Evolutionary conservation across 1,140 invertebrate genomes (phyloP), one percentile per base, ranked within the genome.

Genomic region (Camponotus floridanus): DNA sequence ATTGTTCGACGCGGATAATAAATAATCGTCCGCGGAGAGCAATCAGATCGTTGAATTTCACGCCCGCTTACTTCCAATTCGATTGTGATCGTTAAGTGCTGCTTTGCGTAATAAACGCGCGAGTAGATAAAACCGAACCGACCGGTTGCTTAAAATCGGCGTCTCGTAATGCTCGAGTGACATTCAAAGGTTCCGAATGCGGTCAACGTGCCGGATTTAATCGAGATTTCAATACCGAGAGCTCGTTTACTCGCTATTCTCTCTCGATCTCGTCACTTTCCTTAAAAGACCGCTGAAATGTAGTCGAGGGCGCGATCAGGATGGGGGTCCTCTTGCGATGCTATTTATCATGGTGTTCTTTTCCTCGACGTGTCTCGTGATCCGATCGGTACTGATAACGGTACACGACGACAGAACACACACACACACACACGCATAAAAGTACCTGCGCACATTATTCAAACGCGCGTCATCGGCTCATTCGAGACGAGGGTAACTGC

Each of bases 271-370:
- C 89, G 67, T 88, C 84, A 87, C 89, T 91, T 91, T 91, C 84
- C 79, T 91, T 91, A 89, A 90, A 51, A 91, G 88, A 91, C 61
- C 79, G 83, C 84, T 89, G 90, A 90, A 90, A 90, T 33, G 84
- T 83, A 55, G 65, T 26, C 21, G 88, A 26, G 57, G 36, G 11
- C 33, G 74, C 48, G 33, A 55, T 15, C 73, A n/a, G 21, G 51
- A 31, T 48, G 21, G 51, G n/a, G 26, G 59, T 71, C 48, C 67
- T 51, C 68, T 80, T 42, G 78, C 83, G 51, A 76, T 80, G 59
- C 80, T 88, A 88, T 91, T 91, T 90, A 91, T 91, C 87, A 88
- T 39, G 79, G 42, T 39, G 65, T 79, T 61, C 51, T 85, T 51
- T 62, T 80, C 61, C 67, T 76, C 36, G 88, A 70, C 67, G 73